phyloP scores from a whole-genome alignment of 2,113 vertebrate species.

The Tachuris rubrigastra region DNA sequence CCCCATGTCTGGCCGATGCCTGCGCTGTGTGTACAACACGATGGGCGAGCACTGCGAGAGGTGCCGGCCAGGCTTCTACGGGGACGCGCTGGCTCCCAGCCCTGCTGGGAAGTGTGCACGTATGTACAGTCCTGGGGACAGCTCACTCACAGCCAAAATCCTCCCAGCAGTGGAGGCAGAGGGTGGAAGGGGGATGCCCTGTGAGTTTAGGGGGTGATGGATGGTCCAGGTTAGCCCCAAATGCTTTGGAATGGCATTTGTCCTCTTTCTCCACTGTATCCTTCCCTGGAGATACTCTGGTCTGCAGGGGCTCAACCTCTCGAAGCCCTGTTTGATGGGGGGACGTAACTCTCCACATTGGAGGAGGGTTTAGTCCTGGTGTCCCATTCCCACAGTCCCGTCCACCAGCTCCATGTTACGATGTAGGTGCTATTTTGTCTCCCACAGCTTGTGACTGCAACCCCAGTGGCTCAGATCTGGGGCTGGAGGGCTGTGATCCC shows the following conservation, averaged over 20 bases:
- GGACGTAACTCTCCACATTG: fast-evolving
- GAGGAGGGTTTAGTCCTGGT: fast-evolving
- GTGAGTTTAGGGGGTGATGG: not conserved
- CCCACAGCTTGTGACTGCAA: conserved; percentile 84
- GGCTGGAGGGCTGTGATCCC: conserved; percentile 74
- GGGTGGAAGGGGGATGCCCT: not conserved
- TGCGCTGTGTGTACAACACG: conserved; percentile 87
- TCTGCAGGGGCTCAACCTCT: not conserved
- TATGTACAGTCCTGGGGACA: conserved; percentile 47
- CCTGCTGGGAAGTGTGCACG: conserved; percentile 75
- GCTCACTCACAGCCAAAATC: not conserved
- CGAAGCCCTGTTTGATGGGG: not conserved
- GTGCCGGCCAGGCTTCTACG: conserved; percentile 84
- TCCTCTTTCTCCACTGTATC: not conserved
- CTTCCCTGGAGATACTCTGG: not conserved
- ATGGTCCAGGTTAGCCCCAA: not conserved
- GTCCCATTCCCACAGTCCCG: not conserved
- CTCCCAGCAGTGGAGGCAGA: not conserved
- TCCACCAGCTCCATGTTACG: not conserved
- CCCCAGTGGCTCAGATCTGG: conserved; percentile 61
- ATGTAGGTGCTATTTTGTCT: not conserved
- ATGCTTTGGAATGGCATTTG: not conserved
- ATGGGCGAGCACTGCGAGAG: conserved; percentile 79
- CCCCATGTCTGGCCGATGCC: conserved; percentile 80
- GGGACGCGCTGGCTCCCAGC: conserved; percentile 69